Evolutionary conservation across 2,113 vertebrate genomes (phyloP).

Genomic region (Triplophysa rosa): DNA sequence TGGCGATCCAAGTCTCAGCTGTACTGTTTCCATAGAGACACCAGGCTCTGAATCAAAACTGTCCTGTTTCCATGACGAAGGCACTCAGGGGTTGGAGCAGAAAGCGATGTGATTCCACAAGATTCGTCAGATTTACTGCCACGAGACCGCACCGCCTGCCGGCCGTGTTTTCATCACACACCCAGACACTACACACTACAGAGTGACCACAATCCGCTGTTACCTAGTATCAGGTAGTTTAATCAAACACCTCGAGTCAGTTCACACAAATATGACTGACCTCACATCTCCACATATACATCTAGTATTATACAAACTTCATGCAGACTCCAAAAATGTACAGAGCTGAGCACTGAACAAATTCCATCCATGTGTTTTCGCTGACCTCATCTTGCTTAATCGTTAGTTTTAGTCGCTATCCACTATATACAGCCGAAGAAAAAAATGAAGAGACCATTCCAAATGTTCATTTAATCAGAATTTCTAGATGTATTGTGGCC

Average conservation of each 20-base stretch:
- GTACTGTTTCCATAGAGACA: slow-evolving; percentile 71
- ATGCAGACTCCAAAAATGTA: not conserved
- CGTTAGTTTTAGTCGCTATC: not conserved
- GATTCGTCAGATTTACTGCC: slow-evolving; percentile 59
- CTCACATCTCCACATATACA: not conserved
- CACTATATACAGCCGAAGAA: not conserved
- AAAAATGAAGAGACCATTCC: no score
- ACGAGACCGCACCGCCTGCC: not conserved
- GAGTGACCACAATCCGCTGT: slow-evolving; percentile 6
- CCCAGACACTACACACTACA: not conserved
- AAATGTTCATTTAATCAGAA: no score
- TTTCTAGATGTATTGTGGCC: no score
- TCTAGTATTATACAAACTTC: not conserved
- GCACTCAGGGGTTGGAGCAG: slow-evolving; percentile 50
- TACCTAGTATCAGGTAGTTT: slow-evolving; percentile 9
- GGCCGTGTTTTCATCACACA: not conserved
- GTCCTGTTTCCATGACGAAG: slow-evolving; percentile 60
- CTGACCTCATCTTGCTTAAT: not conserved
- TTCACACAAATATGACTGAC: not conserved
- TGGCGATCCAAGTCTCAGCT: slow-evolving; percentile 66
- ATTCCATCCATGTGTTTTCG: not conserved
- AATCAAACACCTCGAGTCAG: slow-evolving; percentile 3
- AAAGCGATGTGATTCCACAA: slow-evolving; percentile 33
- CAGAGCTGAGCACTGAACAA: not conserved
- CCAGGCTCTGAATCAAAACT: slow-evolving; percentile 56